Evolutionary conservation across 1,140 invertebrate species (phyloP).

Genomic region (Muscidifurax raptorellus): DNA sequence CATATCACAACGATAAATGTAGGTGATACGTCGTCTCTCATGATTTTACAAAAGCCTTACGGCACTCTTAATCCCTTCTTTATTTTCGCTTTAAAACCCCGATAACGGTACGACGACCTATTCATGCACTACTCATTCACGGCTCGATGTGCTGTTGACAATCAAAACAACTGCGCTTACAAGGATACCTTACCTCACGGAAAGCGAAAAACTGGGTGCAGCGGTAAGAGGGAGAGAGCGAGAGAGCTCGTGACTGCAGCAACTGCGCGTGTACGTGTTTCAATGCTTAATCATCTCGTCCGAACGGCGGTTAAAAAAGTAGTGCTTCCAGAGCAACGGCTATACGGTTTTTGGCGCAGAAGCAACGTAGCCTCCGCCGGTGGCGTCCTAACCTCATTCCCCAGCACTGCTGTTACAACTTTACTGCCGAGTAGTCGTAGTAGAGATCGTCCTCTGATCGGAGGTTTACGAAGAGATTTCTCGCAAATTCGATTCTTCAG

Average conservation of each 20-base stretch:
- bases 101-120: too few relatives aligned
- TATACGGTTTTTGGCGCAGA: slow-evolving; percentile 15
- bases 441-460: not conserved
- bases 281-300: slow-evolving; percentile 41
- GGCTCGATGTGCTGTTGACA: not conserved
- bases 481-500: not conserved
- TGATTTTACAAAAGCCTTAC: too few relatives aligned
- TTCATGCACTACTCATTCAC: too few relatives aligned
- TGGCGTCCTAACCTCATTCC: slow-evolving; percentile 32
- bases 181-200: not conserved
- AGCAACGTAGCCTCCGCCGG: not conserved
- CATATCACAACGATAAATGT: too few relatives aligned
- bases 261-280: not conserved
- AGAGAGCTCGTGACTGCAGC: not conserved
- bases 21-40: too few relatives aligned
- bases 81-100: too few relatives aligned
- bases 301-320: not conserved
- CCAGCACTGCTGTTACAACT: not conserved
- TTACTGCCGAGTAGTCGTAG: not conserved
- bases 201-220: not conserved
- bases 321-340: not conserved
- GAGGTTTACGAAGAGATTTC: not conserved
- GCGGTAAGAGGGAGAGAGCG: not conserved
- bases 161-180: not conserved
- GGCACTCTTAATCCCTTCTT: too few relatives aligned